Conservation (phyloP, 2,888 invertebrate genomes). For the Thysanoteuthis rhombus region DNA sequence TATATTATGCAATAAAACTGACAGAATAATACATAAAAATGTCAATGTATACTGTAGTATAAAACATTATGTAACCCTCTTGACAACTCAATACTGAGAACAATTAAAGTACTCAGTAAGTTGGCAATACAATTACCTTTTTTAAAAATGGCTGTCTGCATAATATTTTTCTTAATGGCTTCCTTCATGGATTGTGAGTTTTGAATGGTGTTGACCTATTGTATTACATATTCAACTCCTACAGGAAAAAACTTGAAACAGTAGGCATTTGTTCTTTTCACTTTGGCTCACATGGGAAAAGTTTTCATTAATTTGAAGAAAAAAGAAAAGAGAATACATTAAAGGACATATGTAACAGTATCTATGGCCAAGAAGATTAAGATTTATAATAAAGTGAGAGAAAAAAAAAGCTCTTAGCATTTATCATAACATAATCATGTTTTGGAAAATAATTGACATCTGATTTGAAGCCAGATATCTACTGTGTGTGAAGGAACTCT, state of each 20-base stretch:
- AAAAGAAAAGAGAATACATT: not conserved
- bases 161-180: not conserved
- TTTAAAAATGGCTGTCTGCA: not conserved
- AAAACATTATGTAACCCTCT: too few relatives aligned
- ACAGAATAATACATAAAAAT: too few relatives aligned
- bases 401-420: not conserved
- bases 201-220: not conserved
- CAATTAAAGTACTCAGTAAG: too few relatives aligned
- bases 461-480: not conserved
- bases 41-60: too few relatives aligned
- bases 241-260: not conserved
- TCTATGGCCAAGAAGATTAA: not conserved
- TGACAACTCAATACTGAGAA: too few relatives aligned
- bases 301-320: not conserved
- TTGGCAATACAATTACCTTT: too few relatives aligned
- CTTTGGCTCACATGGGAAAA: not conserved
- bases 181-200: not conserved
- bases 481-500: not conserved
- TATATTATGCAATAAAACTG: too few relatives aligned
- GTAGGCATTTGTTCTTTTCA: not conserved
- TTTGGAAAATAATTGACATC: not conserved
- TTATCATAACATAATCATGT: not conserved
- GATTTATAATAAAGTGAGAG: not conserved
- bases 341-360: not conserved
- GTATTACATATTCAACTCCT: not conserved